These are phyloP conservation scores for Dilophus febrilis DNA, from an alignment of 2,888 invertebrate genomes.

Conservation along the genomic window DNA sequence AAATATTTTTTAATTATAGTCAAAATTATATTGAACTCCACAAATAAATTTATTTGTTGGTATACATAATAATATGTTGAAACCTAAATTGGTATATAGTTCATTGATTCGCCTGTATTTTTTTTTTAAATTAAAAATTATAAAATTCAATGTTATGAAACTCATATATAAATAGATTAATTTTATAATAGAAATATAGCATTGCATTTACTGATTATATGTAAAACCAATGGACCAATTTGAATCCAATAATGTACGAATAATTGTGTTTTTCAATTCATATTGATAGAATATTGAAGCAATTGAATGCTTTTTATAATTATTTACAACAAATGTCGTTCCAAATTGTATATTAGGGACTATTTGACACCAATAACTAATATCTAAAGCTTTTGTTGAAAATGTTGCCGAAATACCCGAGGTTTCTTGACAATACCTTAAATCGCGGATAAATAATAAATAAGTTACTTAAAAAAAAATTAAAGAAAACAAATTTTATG, in stretches of 20 bases:
- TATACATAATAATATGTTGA: no score
- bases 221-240: conserved; percentile 26
- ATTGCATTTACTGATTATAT: conserved; percentile 20
- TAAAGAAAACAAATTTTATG: background rate
- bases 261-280: conserved; percentile 21
- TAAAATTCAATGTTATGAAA: no score
- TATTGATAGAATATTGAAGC: conserved; percentile 26
- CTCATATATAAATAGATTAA: no score
- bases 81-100: no score
- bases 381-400: conserved; percentile 23
- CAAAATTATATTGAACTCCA: no score
- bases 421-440: conserved; percentile 21
- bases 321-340: conserved; percentile 16
- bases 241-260: conserved; percentile 26
- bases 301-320: conserved; percentile 19
- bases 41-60: no score
- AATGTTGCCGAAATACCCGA: conserved; percentile 22
- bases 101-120: no score
- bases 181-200: no score
- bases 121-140: no score
- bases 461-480: no score
- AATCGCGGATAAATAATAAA: no score
- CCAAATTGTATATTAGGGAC: conserved; percentile 25
- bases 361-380: conserved; percentile 28
- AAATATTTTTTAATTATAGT: no score